A percentile compares a stretch with the other conserved stretches of the same genome.
Conservation (phyloP, 2,113 vertebrate genomes). For the Plectropomus leopardus region DNA sequence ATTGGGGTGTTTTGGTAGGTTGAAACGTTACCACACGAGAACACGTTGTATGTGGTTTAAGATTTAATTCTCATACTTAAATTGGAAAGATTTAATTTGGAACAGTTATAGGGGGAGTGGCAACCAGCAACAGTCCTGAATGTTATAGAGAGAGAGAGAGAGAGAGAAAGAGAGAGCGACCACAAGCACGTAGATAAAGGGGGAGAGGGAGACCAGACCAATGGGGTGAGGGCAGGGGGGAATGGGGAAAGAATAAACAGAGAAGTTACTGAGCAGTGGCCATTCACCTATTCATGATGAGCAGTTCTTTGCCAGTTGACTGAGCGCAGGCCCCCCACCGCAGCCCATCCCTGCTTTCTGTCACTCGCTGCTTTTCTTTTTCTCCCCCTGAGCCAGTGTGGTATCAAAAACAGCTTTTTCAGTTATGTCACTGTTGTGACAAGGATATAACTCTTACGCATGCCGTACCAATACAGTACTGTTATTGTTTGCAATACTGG, state of each 20-base stretch:
- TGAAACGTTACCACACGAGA: too few relatives aligned
- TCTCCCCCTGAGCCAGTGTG: not conserved
- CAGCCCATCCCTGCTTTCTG: not conserved
- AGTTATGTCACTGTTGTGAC: conserved; percentile 6
- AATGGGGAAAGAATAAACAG: conserved; percentile 37
- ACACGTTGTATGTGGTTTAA: not conserved
- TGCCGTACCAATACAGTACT: not conserved
- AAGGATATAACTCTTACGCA: not conserved
- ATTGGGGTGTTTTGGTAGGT: too few relatives aligned
- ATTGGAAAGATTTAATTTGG: not conserved
- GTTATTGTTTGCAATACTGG: not conserved
- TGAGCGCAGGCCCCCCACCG: conserved; percentile 7
- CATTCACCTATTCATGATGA: conserved; percentile 54
- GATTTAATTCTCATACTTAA: not conserved
- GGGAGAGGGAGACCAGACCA: conserved; percentile 33
- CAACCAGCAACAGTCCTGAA: conserved; percentile 3
- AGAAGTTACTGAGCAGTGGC: conserved; percentile 46
- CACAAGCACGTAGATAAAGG: not conserved
- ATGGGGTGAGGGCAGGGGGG: conserved; percentile 25
- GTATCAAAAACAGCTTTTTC: conserved; percentile 29
- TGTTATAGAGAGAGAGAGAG: conserved; percentile 2
- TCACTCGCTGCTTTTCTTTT: not conserved
- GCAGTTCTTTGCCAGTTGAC: conserved; percentile 51
- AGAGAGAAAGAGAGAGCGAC: conserved; percentile 12
- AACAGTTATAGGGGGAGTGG: not conserved